Conservation (phyloP, 2,888 invertebrate species). For the Synergus gifuensis region DNA sequence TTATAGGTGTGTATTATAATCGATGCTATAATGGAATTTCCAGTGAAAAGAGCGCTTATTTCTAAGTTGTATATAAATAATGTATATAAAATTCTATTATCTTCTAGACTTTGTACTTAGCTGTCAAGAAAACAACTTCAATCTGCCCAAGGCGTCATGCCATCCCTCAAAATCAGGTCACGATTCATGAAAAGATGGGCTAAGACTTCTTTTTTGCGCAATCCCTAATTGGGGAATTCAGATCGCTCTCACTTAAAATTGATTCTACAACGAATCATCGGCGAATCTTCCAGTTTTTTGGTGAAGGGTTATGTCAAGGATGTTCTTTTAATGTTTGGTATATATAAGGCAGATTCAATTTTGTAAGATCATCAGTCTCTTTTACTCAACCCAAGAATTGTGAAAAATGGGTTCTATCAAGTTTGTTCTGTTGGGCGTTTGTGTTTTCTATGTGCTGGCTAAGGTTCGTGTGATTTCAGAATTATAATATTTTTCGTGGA, state of each 20-base stretch:
- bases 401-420: not conserved
- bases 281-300: constrained; percentile 7
- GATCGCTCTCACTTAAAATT: constrained; percentile 54
- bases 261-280: constrained; percentile 42
- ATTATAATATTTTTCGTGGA: not conserved
- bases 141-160: constrained; percentile 3
- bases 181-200: constrained; percentile 31
- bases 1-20: too few relatives aligned
- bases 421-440: not conserved
- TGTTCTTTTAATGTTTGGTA: constrained; percentile 2
- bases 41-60: too few relatives aligned
- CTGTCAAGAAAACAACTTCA: constrained; percentile 6
- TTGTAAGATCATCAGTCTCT: not conserved
- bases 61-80: too few relatives aligned
- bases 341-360: constrained; percentile 24
- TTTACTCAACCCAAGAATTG: not conserved
- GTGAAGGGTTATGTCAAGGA: constrained; percentile 12
- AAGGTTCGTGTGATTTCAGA: not conserved
- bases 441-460: not conserved
- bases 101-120: not conserved
- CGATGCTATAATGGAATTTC: too few relatives aligned
- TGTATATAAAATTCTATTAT: not conserved
- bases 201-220: constrained; percentile 45
- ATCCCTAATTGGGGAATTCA: constrained; percentile 56
- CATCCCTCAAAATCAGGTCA: constrained; percentile 34